Evolutionary conservation across 2,888 invertebrate species (phyloP), one percentile per base, ranked within the genome.

Genomic region (Neoaliturus tenellus): DNA sequence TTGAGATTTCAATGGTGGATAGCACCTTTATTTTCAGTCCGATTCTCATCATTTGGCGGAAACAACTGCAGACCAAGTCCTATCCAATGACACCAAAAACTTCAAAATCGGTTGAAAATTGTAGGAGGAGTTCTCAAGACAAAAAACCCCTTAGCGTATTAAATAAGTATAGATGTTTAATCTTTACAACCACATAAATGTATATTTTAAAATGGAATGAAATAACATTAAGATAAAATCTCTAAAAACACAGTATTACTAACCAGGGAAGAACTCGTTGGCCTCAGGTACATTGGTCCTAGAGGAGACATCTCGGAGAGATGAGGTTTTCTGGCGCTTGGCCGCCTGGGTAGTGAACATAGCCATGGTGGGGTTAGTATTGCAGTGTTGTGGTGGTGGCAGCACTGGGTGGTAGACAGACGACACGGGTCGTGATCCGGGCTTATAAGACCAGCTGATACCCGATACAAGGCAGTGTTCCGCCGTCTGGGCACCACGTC

Each of bases 221-320:
- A n/a, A n/a, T n/a, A n/a, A n/a, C n/a, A n/a, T n/a, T n/a, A n/a
- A n/a, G n/a, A n/a, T n/a, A n/a, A n/a, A n/a, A n/a, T n/a, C n/a
- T n/a, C n/a, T n/a, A n/a, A n/a, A n/a, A n/a, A n/a, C n/a, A n/a
- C 12, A 39, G 6, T 69, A 5, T 35, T 25, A 58, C 83, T 85
- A 80, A 89, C 89, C 88, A 75, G 88, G 86, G 78, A 89, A 88
- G 81, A 87, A 87, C 55, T 89, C 89, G 80, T 86, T 87, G 35
- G 82, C 75, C 41, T 88, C 88, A 1, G 82, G 55, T 6, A 78
- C 12, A 51, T 67, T 81, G 39, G 75, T 62, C 4, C 69, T 82
- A 55, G 84, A 83, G 41, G 84, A 83, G 23, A 67, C 84, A n/a
- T 85, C 85, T 23, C 83, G 78, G 0, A 73, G 67, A n/a, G 55